Evolutionary conservation across 1,140 invertebrate species (phyloP), one percentile per base, ranked within the genome.

Genomic region (Lasaia peninsularis): DNA sequence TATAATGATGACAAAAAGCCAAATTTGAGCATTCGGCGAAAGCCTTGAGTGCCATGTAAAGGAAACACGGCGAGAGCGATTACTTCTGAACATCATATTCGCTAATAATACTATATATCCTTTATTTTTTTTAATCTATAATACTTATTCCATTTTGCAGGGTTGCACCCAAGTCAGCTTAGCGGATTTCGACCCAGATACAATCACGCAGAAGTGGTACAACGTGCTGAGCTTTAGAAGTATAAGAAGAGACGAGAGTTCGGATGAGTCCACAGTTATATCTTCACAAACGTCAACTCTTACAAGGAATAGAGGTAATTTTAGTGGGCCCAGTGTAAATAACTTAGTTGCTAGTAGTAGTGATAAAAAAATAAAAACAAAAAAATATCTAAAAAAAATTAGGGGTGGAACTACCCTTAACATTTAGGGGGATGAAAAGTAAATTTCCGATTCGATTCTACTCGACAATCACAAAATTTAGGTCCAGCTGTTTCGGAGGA

Each of bases 261-360:
- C 96, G 60, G 98, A 99, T 86, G 98, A 98, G 78, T 98, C 96
- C 9, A 99, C 97, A 0, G 96, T 98, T 58, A 98, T 98, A 57
- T 98, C 97, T 12, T 97, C 96, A 14, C 97, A 98, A 86, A 98
- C 97, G 0, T 98, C 97, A 1, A 99, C 98, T 0, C 90, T 98
- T 2, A 99, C 98, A 7, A 92, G 98, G 71, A 98, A 97, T 89
- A 96, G 98, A 91, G 94, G 92, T 91, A 86, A 83, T 71, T 65
- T 58, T 10, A 20, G 49, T 50, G 37, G 28, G 37, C 31, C 58
- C 44, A 18, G 12, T 14, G 21, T 54, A 8, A 33, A 20, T 28
- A 21, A 2, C 11, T 28, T 37, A 10, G 0, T 31, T 20, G 20
- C 32, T 33, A 33, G 32, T 11, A 7, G 32, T n/a, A n/a, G n/a